phyloP scores from a whole-genome alignment of 2,797 vertebrate species.

The Acanthurus tractus region DNA sequence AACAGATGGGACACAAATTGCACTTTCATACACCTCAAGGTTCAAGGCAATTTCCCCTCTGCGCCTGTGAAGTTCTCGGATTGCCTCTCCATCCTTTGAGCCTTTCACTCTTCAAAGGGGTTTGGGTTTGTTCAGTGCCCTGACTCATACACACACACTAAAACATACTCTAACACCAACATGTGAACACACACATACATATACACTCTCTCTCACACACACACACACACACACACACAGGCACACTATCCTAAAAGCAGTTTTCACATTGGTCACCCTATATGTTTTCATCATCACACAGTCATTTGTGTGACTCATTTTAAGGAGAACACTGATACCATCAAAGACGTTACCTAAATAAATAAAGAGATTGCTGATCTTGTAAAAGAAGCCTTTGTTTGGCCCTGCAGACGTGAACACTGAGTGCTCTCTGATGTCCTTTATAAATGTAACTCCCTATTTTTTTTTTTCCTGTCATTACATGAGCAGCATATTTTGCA shows the following conservation, averaged over 20 bases:
- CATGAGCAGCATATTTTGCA: constrained; percentile 17
- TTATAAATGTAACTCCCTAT: not conserved
- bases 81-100: constrained; percentile 88
- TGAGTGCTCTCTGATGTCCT: constrained; percentile 20
- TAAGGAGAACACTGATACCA: constrained; percentile 37
- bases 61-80: constrained; percentile 87
- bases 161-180: constrained; percentile 50
- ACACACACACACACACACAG: constrained; percentile 26
- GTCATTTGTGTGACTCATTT: constrained; percentile 54
- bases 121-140: constrained; percentile 82
- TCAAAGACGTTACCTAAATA: constrained; percentile 48
- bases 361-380: constrained; percentile 30
- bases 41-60: constrained; percentile 88
- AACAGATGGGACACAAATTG: constrained; percentile 91
- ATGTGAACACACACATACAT: constrained; percentile 11
- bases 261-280: constrained; percentile 43
- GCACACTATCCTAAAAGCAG: constrained; percentile 40
- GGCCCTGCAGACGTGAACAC: not conserved
- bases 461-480: constrained; percentile 16
- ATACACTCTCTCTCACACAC: constrained; percentile 1
- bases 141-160: constrained; percentile 59
- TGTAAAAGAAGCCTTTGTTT: constrained; percentile 41
- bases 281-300: constrained; percentile 51
- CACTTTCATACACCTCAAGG: constrained; percentile 88
- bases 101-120: constrained; percentile 87